phyloP scores from a whole-genome alignment of 1,140 invertebrate species.

The Heliconius himera region DNA sequence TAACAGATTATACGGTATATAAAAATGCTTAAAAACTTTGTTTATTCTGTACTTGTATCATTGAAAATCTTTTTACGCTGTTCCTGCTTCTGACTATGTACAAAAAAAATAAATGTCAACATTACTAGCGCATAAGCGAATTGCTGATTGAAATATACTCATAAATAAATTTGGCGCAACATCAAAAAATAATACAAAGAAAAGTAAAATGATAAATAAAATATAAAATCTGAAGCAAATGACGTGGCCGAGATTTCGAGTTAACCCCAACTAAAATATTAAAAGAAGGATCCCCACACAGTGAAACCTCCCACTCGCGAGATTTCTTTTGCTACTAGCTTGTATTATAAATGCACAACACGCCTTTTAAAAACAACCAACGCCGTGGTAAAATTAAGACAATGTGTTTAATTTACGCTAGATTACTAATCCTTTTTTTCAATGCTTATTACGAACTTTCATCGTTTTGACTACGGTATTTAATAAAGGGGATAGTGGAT shows the following conservation, averaged over 20 bases:
- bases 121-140: background rate
- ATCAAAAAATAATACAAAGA: constrained; percentile 11
- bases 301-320: background rate
- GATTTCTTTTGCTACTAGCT: background rate
- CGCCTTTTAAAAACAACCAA: background rate
- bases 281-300: background rate
- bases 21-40: too few species aligned
- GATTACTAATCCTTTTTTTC: too few species aligned
- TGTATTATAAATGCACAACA: constrained; percentile 8
- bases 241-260: constrained; percentile 12
- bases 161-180: constrained; percentile 11
- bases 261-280: constrained; percentile 13
- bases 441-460: too few species aligned
- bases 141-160: background rate
- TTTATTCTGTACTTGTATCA: too few species aligned
- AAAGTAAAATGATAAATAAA: constrained; percentile 18
- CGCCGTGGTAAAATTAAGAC: too few species aligned
- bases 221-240: constrained; percentile 17
- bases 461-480: too few species aligned
- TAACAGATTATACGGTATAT: too few species aligned
- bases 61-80: too few species aligned
- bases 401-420: too few species aligned
- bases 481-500: too few species aligned
- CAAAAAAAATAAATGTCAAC: too few species aligned
- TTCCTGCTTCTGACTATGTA: too few species aligned